Base-by-base conservation (phyloP, 92 coral and sea anemone species). In the Chrysogorgia sp. region DNA sequence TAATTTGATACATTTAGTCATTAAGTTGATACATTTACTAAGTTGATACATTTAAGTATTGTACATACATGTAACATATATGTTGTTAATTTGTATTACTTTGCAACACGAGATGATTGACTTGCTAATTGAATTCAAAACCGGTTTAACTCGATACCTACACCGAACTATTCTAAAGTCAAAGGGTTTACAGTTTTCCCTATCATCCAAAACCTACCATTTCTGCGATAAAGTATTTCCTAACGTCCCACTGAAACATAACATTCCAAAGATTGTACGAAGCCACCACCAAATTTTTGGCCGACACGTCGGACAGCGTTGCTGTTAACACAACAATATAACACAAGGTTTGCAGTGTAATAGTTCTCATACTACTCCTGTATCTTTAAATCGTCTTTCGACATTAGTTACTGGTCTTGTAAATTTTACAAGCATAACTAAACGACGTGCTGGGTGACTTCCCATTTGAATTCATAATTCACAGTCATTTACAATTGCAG, bases 221-320 rank as follows among this genome's bases (percentile, higher is more conserved):
- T 71, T 92, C 97, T 22, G 97, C 99, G 20, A 96, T 91, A 74
- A 60, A 88, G 33, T 87, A 58, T 67, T 96, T 96, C 57, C 99
- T 91, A 25, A 87, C 84, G 3, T 96, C 90, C 99, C 99, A 96
- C 74, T 90, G 91, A 70, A 96, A 96, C 99, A 96, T 96, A 7
- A 96, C 99, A 88, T 96, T 96, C 99, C 99, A 96, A 20, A 96
- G 71, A 80, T 96, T 96, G 63, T 96, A 96, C 56, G 93, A 83
- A 19, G 97, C 99, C 21, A 96, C 91, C 0, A 79, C 85, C 29
- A 96, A 45, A 40, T 78, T 76, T 45, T 79, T 89, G 25, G 64
- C 63, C 21, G 34, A 52, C 0, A 72, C 28, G 9, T 2, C 64
- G 12, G 17, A 31, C 10, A 20, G 5, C 26, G 12, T 52, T 15